phyloP scores from a whole-genome alignment of 2,113 vertebrate species.

The Hemiscyllium ocellatum region DNA sequence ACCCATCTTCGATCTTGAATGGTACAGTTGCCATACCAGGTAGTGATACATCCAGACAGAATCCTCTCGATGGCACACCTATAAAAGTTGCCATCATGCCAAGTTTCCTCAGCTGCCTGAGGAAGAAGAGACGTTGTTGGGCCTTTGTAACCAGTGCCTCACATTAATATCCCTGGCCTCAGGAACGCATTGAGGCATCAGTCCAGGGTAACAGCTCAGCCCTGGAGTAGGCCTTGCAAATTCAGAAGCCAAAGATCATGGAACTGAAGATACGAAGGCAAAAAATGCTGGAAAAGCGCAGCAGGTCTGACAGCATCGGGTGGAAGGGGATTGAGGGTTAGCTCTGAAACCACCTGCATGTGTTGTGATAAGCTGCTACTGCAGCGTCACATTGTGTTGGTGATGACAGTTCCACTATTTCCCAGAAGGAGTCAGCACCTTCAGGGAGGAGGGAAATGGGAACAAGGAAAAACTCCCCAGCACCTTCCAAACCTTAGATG shows the following conservation, averaged over 20 bases:
- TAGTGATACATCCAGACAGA: no score
- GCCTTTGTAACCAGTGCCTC: not conserved
- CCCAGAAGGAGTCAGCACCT: not conserved
- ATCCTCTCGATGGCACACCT: no score
- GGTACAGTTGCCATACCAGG: no score
- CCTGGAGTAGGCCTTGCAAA: not conserved
- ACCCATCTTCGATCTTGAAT: no score
- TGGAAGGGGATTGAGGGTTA: not conserved
- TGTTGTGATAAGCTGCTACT: not conserved
- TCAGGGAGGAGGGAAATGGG: not conserved
- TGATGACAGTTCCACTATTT: not conserved
- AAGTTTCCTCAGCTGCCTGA: no score
- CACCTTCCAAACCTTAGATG: no score
- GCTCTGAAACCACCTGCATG: not conserved
- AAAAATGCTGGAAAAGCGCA: no score
- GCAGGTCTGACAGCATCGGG: no score
- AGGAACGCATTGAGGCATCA: not conserved
- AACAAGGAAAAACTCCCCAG: not conserved
- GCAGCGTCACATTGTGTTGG: not conserved
- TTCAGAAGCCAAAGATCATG: not conserved
- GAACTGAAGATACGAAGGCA: no score
- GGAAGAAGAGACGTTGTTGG: no score
- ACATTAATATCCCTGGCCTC: not conserved
- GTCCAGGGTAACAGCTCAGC: not conserved
- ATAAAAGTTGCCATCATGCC: no score